phyloP scores from a whole-genome alignment of 2,888 invertebrate genomes.

The Apamea crenata region DNA sequence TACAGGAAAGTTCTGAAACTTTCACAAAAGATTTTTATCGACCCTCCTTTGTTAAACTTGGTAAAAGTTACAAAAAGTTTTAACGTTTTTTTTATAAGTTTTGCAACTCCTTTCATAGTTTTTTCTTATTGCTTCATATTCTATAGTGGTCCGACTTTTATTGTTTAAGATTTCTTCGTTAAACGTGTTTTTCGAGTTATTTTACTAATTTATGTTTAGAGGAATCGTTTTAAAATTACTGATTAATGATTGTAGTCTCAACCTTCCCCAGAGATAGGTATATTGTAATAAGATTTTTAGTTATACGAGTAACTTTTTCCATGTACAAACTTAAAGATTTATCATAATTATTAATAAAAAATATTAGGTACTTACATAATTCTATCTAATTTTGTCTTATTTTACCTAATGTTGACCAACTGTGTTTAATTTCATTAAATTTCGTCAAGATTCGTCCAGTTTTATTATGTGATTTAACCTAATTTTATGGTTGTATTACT shows the following conservation, averaged over 20 bases:
- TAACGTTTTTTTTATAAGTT: slow-evolving; percentile 61
- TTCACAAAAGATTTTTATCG: slow-evolving; percentile 67
- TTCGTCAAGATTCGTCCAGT: too few relatives aligned
- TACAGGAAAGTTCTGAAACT: slow-evolving; percentile 59
- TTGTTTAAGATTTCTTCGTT: slow-evolving; percentile 5
- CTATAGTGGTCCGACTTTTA: slow-evolving; percentile 37
- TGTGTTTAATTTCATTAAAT: too few relatives aligned
- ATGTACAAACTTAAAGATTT: background rate
- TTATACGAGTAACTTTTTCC: too few relatives aligned
- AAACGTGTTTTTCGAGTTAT: slow-evolving; percentile 26
- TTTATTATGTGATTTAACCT: too few relatives aligned
- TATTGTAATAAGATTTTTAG: background rate
- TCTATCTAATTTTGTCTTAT: too few relatives aligned
- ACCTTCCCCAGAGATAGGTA: background rate
- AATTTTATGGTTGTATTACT: too few relatives aligned
- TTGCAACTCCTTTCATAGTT: slow-evolving; percentile 58
- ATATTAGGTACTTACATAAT: background rate
- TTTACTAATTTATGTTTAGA: slow-evolving; percentile 15
- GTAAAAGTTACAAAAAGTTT: slow-evolving; percentile 58
- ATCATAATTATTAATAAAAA: background rate
- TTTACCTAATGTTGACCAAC: too few relatives aligned
- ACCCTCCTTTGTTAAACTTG: slow-evolving; percentile 61
- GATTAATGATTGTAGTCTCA: background rate
- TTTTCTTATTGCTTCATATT: slow-evolving; percentile 57
- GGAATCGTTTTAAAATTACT: background rate